phyloP scores from a whole-genome alignment of 2,888 invertebrate genomes.

The Mesorhabditis belari region DNA sequence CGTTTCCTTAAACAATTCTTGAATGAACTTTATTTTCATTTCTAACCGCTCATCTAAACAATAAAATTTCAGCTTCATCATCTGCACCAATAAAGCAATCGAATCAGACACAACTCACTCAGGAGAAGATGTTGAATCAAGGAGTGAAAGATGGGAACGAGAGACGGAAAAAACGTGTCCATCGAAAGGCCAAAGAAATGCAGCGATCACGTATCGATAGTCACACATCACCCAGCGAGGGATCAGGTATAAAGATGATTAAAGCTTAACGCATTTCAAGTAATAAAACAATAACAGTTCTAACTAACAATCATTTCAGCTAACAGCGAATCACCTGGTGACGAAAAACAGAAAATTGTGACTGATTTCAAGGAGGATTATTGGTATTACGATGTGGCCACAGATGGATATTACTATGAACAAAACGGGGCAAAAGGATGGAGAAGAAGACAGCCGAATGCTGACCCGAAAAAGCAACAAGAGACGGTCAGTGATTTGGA shows the following conservation, averaged over 20 bases:
- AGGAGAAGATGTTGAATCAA: neutral
- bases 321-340: neutral
- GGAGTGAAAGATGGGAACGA: neutral
- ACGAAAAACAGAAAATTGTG: neutral
- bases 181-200: neutral
- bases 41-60: too few species aligned
- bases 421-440: slow-evolving; percentile 47
- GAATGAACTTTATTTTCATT: too few species aligned
- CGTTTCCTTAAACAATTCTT: neutral
- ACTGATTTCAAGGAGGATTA: neutral
- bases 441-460: slow-evolving; percentile 31
- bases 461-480: slow-evolving; percentile 20
- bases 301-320: neutral
- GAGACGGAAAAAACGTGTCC: slow-evolving; percentile 1
- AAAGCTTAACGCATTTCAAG: neutral
- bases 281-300: neutral
- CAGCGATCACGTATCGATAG: neutral
- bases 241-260: neutral
- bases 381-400: slow-evolving; percentile 43
- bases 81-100: neutral
- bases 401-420: slow-evolving; percentile 52
- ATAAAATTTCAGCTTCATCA: neutral
- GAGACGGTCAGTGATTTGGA: slow-evolving; percentile 15
- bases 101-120: neutral
- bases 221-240: neutral